Evolutionary conservation across 2,113 vertebrate species (phyloP), one percentile per base, ranked within the genome.

Genomic region (Arizona elegans): DNA sequence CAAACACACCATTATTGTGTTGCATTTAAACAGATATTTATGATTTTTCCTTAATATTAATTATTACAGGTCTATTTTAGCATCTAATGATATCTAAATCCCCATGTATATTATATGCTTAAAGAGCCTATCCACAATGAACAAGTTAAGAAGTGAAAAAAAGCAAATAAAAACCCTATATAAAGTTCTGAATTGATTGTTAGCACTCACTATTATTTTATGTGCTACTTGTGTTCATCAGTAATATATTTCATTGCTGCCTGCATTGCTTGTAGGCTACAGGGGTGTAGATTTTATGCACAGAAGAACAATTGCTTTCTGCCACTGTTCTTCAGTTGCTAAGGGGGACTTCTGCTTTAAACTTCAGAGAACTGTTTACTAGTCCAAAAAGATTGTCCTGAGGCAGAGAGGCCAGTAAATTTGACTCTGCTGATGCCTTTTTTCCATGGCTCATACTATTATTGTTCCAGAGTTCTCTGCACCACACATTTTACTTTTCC

Each of bases 91-190:
- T 95, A 93, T 96, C 93, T 96, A 96, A 95, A 96, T 86, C 91
- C 96, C 92, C 93, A 95, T 96, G 96, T 96, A 53, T 10, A 53
- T 10, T 53, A 96, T 97, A 97, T 98, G 97, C 97, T 92, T 43
- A 94, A 91, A 85, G n/a, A 95, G 90, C 95, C 96, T 91, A 21
- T 89, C 17, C 95, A 91, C 93, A 87, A 95, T 95, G 94, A 96
- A 52, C 59, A 95, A 95, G 95, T 95, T n/a, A 88, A 81, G 13
- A 75, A 58, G 88, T 93, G 1, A 91, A 95, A 95, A 95, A 93
- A 88, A 4, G 0, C 87, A 95, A 98, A 97, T 97, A 97, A 97
- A 97, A 91, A 91, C 93, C 94, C 92, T 52, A 88, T 94, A 91
- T 95, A 95, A 96, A 96, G 8, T 95, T 97, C 95, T 95, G 85